Evolutionary conservation across 2,888 invertebrate genomes (phyloP).

Genomic region (Aelia acuminata): DNA sequence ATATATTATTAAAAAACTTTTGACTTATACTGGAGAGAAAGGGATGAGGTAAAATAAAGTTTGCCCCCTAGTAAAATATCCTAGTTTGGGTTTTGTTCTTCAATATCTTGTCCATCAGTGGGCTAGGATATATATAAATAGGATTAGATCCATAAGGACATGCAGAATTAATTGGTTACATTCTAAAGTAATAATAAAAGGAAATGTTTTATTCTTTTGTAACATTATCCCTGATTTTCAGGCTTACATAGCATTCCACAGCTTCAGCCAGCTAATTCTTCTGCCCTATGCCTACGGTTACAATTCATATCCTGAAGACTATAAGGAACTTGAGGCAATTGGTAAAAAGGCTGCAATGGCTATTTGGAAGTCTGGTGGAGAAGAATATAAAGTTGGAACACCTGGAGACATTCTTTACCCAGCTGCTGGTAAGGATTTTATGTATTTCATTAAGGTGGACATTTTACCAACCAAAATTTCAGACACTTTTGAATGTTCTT

Average conservation of each 20-base stretch:
- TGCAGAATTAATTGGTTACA: too few relatives aligned
- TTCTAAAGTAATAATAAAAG: neutral
- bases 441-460: neutral
- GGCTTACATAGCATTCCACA: slow-evolving; percentile 85
- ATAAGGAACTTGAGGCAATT: slow-evolving; percentile 78
- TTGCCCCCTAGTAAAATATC: too few relatives aligned
- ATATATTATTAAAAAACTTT: too few relatives aligned
- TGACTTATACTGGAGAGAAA: too few relatives aligned
- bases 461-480: neutral
- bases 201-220: neutral
- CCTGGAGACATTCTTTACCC: slow-evolving; percentile 84
- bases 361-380: slow-evolving; percentile 75
- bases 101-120: too few relatives aligned
- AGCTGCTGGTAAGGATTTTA: slow-evolving; percentile 67
- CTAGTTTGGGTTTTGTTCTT: too few relatives aligned
- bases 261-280: slow-evolving; percentile 87
- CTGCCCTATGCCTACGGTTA: slow-evolving; percentile 86
- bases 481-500: neutral
- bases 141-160: too few relatives aligned
- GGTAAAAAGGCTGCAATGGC: slow-evolving; percentile 80
- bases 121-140: too few relatives aligned
- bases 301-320: slow-evolving; percentile 73
- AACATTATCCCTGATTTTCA: slow-evolving; percentile 70
- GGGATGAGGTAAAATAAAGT: too few relatives aligned
- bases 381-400: slow-evolving; percentile 81